Conservation (phyloP, 2,113 vertebrate species). For the Numida meleagris region DNA sequence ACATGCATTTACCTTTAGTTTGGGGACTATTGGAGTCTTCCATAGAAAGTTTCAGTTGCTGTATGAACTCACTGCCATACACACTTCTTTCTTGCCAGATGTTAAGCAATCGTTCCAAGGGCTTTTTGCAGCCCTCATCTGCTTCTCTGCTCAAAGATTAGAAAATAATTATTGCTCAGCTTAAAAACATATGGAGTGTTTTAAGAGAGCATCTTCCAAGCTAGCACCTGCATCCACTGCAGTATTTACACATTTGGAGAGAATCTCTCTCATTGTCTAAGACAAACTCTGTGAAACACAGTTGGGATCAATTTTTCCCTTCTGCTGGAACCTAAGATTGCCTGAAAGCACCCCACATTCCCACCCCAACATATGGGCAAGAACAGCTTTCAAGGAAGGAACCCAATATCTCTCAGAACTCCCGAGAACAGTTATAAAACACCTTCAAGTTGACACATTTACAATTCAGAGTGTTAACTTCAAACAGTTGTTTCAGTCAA, state of each 20-base stretch:
- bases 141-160: slow-evolving; percentile 85
- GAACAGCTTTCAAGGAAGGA: neutral
- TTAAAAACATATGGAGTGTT: slow-evolving; percentile 18
- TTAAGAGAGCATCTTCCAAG: slow-evolving; percentile 25
- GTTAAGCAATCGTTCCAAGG: slow-evolving; percentile 93
- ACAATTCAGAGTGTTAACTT: neutral
- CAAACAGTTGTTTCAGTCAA: slow-evolving; percentile 18
- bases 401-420: neutral
- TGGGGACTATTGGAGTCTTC: slow-evolving; percentile 94
- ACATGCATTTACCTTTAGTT: slow-evolving; percentile 82
- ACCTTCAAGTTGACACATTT: neutral
- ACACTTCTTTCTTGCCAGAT: slow-evolving; percentile 98
- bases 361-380: neutral
- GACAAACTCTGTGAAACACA: neutral
- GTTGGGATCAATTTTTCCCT: neutral
- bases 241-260: neutral
- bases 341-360: neutral
- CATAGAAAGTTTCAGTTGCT: slow-evolving; percentile 95
- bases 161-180: slow-evolving; percentile 34
- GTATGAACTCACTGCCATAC: slow-evolving; percentile 94
- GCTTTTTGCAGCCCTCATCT: slow-evolving; percentile 93
- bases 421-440: neutral
- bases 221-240: neutral
- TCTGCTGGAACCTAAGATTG: neutral
- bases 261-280: neutral